Evolutionary conservation across 1,140 invertebrate species (phyloP).

Genomic region (Eufriesea mexicana): DNA sequence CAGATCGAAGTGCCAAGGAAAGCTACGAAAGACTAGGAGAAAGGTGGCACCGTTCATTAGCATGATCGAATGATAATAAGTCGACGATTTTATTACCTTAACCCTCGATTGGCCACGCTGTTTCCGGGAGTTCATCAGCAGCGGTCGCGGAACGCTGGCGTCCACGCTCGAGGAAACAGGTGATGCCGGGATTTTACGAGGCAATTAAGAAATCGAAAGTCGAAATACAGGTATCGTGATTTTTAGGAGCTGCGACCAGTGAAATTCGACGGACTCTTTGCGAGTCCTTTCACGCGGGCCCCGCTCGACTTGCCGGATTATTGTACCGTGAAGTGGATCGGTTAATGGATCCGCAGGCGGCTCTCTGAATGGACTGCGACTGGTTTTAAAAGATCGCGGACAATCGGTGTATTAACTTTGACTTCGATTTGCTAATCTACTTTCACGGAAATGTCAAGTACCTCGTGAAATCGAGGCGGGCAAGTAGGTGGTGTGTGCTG

Average conservation of each 20-base stretch:
- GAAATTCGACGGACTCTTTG: background rate
- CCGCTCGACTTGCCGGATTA: background rate
- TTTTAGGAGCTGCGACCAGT: background rate
- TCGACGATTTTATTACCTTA: slow-evolving; percentile 5
- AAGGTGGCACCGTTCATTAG: slow-evolving; percentile 17
- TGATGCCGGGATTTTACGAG: slow-evolving; percentile 7
- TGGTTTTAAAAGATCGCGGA: background rate
- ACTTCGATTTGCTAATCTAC: background rate
- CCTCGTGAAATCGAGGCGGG: too few species aligned
- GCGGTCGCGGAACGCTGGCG: background rate
- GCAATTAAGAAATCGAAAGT: slow-evolving; percentile 40
- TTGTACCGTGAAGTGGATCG: background rate
- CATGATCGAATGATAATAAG: slow-evolving; percentile 53
- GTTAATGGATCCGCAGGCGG: background rate
- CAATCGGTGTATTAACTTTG: background rate
- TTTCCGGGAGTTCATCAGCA: slow-evolving; percentile 20
- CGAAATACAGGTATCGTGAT: background rate
- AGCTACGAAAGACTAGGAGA: slow-evolving; percentile 31
- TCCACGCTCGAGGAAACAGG: background rate
- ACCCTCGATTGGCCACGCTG: background rate
- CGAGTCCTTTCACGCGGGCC: background rate
- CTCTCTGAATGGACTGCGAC: background rate
- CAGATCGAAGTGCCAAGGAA: background rate
- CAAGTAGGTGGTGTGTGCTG: too few species aligned
- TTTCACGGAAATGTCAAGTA: background rate